These are phyloP conservation scores for Stenichneumon culpator DNA, from an alignment of 2,888 invertebrate genomes.

Conservation along the genomic window DNA sequence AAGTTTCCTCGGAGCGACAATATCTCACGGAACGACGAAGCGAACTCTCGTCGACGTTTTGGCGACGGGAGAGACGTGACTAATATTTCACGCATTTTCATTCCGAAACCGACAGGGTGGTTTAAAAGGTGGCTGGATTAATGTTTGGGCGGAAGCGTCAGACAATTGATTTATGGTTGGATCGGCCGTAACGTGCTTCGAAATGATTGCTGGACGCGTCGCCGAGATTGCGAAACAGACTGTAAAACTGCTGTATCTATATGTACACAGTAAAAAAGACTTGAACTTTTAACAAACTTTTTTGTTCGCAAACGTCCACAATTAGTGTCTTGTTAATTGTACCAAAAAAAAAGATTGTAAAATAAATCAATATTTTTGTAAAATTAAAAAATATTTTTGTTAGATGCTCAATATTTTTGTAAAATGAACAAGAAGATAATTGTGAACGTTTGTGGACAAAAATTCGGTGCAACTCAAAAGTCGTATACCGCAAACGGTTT, in stretches of 20 bases:
- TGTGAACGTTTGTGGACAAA: too few relatives aligned
- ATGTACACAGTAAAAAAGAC: too few relatives aligned
- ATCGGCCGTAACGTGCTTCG: slow-evolving; percentile 9
- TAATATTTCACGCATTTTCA: neutral
- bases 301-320: too few relatives aligned
- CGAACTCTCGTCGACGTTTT: slow-evolving; percentile 3
- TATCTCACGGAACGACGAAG: neutral
- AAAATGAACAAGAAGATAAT: too few relatives aligned
- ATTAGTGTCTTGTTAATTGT: too few relatives aligned
- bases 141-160: neutral
- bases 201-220: slow-evolving; percentile 21
- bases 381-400: too few relatives aligned
- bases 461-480: too few relatives aligned
- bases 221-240: neutral
- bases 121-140: slow-evolving; percentile 9
- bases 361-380: too few relatives aligned
- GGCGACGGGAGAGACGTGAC: neutral
- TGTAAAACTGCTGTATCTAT: neutral
- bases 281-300: too few relatives aligned
- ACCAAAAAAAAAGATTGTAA: too few relatives aligned
- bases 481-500: too few relatives aligned
- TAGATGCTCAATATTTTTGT: too few relatives aligned
- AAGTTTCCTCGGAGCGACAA: neutral
- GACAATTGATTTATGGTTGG: slow-evolving; percentile 9
- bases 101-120: slow-evolving; percentile 11